phyloP scores from a whole-genome alignment of 2,888 invertebrate species.

The Laspeyria flexula region DNA sequence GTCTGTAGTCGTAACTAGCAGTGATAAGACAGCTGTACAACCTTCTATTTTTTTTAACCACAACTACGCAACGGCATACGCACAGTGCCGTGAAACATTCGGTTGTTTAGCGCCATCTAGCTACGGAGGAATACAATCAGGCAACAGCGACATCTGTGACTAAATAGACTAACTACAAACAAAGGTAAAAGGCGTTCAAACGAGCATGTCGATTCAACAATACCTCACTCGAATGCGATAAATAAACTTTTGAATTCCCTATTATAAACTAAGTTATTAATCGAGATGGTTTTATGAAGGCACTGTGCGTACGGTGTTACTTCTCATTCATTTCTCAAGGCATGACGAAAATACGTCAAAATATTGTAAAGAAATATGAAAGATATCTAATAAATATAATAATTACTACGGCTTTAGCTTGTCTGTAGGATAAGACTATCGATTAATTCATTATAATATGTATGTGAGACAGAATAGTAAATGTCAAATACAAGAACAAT shows the following conservation, averaged over 20 bases:
- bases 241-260: too few relatives aligned
- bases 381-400: constrained; percentile 23
- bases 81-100: constrained; percentile 10
- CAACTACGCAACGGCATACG: constrained; percentile 19
- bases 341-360: constrained; percentile 28
- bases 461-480: constrained; percentile 44
- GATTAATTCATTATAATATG: constrained; percentile 27
- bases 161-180: constrained; percentile 7
- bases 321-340: constrained; percentile 8
- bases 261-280: not conserved
- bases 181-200: not conserved
- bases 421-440: constrained; percentile 49
- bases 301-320: constrained; percentile 23
- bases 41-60: constrained; percentile 27
- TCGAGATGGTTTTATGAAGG: constrained; percentile 5
- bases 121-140: constrained; percentile 6
- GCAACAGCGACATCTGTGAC: constrained; percentile 15
- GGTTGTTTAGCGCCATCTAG: constrained; percentile 25
- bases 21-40: constrained; percentile 51
- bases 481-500: constrained; percentile 43
- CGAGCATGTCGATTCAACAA: not conserved
- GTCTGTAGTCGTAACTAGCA: constrained; percentile 44
- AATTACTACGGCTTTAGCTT: constrained; percentile 39
- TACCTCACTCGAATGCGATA: not conserved
- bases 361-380: constrained; percentile 36